Evolutionary conservation across 2,888 invertebrate species (phyloP), one percentile per base, ranked within the genome.

Genomic region (Herminia tarsipennalis): DNA sequence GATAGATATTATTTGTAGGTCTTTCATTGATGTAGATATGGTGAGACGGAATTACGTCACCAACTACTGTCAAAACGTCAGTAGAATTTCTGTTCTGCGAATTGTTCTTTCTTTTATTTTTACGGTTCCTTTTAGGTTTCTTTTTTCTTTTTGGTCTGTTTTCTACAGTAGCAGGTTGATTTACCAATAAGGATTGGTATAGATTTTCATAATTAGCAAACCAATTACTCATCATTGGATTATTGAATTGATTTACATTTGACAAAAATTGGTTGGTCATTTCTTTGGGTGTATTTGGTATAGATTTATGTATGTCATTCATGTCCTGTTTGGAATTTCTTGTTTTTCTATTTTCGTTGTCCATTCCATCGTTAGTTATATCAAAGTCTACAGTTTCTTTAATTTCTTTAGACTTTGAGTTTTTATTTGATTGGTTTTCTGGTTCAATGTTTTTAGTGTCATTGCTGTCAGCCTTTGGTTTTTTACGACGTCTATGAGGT

Each of bases 201-300:
- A 65, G 32, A 5, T 55, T 45, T 18, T 54, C 46, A 32, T 47
- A 69, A 10, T 54, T 49, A 3, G 46, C 25, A 10, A 66, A 58
- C 20, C 62, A 66, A 29, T 46, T 34, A 18, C 12, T 38, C 33
- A 66, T 40, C 4, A 39, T 16, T n/a, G 58, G 63, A 36, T 66
- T 51, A 9, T 40, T 45, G 10, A 30, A 28, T 14, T 67, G 46
- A 30, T 57, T 48, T 1, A 58, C 8, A 2, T 38, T 44, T 10
- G 43, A 34, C 3, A 47, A 34, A 5, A 58, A 50, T 29, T 36
- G 47, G 1, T 44, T 45, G 0, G 52, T 48, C 20, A 55, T 37
- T 24, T 60, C 52, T 46, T 57, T 58, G 9, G 66, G 56, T 2
- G 51, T 32, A 5, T 36, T 56, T 17, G 60, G 48, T 6, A 46